Base-by-base conservation (phyloP, 2,888 invertebrate species). In the Drosophila ochracea region DNA sequence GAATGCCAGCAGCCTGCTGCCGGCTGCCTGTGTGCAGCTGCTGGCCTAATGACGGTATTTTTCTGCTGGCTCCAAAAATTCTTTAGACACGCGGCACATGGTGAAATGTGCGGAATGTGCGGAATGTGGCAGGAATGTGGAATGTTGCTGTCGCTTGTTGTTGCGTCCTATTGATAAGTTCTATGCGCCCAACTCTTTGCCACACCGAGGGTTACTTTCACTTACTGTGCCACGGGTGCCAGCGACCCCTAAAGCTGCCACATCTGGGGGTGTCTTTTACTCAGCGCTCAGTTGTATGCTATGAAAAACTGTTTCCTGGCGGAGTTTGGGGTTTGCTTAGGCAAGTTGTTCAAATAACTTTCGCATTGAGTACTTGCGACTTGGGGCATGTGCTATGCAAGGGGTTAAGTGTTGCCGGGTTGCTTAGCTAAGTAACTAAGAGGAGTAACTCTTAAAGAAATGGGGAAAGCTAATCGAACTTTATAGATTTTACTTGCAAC, bases 21-120 rank as follows among this genome's bases (percentile, higher is more conserved):
- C 72, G 47, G 54, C 73, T 63, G 72, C 73, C 68, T 82, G 78
- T 60, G 55, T 16, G 10, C 65, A 83, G 80, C 92, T 92, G 92
- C 83, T 91, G 84, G 91, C 92, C 92, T 91, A 88, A 91, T 91
- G 90, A 84, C 91, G 91, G 92, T 91, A 92, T 92, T 92, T 91
- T 82, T 78, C 54, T 52, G 57, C 76, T 66, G 82, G 87, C 89
- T 88, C 84, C 88, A 85, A 89, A 88, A 79, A 89, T 88, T 78
- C 84, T 73, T 83, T 54, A 41, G 70, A 71, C 67, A 57, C 50
- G 61, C 53, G 52, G 53, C 28, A 54, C 4, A 28, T 13, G 4
- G 37, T 19, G 11, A 53, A 21, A 55, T 55, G 55, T 55, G 39
- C 39, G 55, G 39, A 21, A 55, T 55, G 55, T 55, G 39, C 39